phyloP scores from a whole-genome alignment of 2,888 invertebrate genomes.

The Standfussiana lucernea region DNA sequence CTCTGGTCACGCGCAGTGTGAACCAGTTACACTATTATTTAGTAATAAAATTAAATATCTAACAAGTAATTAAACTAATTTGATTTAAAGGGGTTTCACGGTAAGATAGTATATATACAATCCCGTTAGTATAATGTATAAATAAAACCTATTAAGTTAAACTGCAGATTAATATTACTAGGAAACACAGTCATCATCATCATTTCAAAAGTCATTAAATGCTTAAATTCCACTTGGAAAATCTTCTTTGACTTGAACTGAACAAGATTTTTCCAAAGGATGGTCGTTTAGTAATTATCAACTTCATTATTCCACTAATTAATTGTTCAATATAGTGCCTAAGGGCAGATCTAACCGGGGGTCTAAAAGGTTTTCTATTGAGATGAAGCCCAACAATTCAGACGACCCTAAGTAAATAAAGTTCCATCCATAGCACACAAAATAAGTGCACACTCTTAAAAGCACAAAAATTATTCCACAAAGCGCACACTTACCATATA shows the following conservation, averaged over 20 bases:
- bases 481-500: too few species aligned
- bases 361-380: too few species aligned
- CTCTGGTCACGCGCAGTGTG: neutral
- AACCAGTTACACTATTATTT: neutral
- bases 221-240: neutral
- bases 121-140: neutral
- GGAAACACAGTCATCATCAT: neutral
- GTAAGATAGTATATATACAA: neutral
- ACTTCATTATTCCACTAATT: neutral
- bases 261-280: neutral
- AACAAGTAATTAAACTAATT: constrained; percentile 18
- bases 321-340: too few species aligned
- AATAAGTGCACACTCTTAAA: too few species aligned
- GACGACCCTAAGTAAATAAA: too few species aligned
- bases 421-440: too few species aligned
- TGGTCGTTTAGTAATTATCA: neutral
- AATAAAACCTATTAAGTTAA: constrained; percentile 18
- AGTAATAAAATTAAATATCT: neutral
- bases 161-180: neutral
- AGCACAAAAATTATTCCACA: too few species aligned
- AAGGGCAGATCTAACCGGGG: too few species aligned
- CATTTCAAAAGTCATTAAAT: neutral
- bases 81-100: neutral
- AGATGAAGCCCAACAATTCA: too few species aligned
- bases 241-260: neutral